Conservation (phyloP, 2,888 invertebrate genomes). For the Ashinkailepas kermadecensis region DNA sequence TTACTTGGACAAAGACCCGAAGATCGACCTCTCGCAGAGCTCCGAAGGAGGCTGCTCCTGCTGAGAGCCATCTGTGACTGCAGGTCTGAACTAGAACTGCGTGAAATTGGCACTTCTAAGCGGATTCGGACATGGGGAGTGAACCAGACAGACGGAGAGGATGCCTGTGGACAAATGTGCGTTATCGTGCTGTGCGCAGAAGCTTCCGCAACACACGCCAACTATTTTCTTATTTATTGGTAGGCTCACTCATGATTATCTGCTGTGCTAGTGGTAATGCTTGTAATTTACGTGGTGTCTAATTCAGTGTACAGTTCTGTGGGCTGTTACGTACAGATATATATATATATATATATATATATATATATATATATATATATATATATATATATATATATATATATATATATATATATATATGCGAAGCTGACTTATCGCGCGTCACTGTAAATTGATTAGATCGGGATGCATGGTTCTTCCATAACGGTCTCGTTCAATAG, state of each 20-base stretch:
- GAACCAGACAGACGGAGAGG: background rate
- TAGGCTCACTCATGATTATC: background rate
- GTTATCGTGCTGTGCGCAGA: background rate
- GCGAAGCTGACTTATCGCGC: background rate
- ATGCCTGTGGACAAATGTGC: background rate
- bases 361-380: background rate
- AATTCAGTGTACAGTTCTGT: background rate
- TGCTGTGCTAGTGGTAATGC: background rate
- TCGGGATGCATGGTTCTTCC: too few relatives aligned
- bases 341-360: background rate
- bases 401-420: background rate
- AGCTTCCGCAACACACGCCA: background rate
- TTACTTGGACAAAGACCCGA: conserved; percentile 21
- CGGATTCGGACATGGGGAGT: background rate
- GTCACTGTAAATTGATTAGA: background rate
- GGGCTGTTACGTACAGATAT: background rate
- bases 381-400: background rate
- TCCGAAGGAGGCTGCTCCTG: conserved; percentile 2
- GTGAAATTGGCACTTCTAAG: background rate
- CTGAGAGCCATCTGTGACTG: conserved; percentile 1
- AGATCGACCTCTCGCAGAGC: conserved; percentile 18
- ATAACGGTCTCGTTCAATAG: too few relatives aligned
- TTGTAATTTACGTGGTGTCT: background rate
- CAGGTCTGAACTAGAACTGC: background rate
- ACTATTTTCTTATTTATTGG: conserved; percentile 18